phyloP scores from a whole-genome alignment of 37 sponge, comb jelly and placozoan species.

The Ianthella basta region DNA sequence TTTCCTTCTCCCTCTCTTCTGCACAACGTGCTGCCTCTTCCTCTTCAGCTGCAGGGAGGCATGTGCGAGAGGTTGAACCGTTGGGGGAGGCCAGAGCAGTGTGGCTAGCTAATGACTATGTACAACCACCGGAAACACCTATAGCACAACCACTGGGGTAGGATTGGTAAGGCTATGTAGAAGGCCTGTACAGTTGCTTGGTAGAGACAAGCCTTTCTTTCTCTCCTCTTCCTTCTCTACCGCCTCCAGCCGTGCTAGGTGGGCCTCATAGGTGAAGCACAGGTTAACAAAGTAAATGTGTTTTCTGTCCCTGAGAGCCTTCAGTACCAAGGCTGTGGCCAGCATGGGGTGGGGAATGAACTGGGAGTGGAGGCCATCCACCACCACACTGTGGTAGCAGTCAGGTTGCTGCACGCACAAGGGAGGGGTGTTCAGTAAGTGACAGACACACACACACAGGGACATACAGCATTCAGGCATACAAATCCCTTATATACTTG shows the following conservation, averaged over 20 bases:
- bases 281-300: slow-evolving; percentile 89
- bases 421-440: neutral
- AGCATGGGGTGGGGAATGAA: slow-evolving; percentile 45
- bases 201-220: slow-evolving; percentile 28
- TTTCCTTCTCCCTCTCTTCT: slow-evolving; percentile 57
- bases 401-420: slow-evolving; percentile 67
- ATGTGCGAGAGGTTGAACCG: too few species aligned
- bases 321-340: slow-evolving; percentile 55
- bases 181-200: too few species aligned
- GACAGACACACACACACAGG: slow-evolving; percentile 12
- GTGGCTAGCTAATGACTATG: too few species aligned
- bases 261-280: slow-evolving; percentile 55
- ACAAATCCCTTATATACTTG: too few species aligned
- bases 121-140: too few species aligned
- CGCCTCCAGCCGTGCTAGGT: slow-evolving; percentile 36
- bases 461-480: neutral
- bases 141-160: too few species aligned
- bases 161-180: too few species aligned
- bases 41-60: slow-evolving; percentile 39
- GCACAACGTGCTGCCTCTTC: neutral
- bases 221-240: slow-evolving; percentile 51
- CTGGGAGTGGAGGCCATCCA: slow-evolving; percentile 89
- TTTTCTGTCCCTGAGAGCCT: slow-evolving; percentile 82
- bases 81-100: too few species aligned
- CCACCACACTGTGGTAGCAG: slow-evolving; percentile 80